Conservation (phyloP, 1,140 invertebrate genomes). For the Chironomus striatipennis region DNA sequence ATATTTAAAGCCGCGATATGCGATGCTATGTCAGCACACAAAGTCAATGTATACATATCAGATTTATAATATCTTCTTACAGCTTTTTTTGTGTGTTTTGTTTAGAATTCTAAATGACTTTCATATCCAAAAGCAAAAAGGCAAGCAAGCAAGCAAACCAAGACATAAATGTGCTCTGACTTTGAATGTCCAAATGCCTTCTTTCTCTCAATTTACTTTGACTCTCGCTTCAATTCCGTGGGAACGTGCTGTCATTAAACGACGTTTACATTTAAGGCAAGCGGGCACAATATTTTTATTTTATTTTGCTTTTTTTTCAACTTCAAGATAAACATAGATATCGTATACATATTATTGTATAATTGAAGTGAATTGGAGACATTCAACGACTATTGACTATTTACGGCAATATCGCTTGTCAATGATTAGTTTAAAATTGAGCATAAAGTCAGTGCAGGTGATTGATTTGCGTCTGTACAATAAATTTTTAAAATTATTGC, state of each 20-base stretch:
- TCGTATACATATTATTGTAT: background rate
- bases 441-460: background rate
- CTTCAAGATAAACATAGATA: slow-evolving; percentile 12
- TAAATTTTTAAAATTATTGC: too few species aligned
- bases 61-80: slow-evolving; percentile 17
- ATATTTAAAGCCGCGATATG: background rate
- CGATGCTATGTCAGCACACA: background rate
- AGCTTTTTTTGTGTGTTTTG: background rate
- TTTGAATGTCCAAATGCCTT: background rate
- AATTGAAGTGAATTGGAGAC: slow-evolving; percentile 1
- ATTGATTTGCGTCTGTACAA: background rate
- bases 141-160: background rate
- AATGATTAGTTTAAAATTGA: slow-evolving; percentile 20
- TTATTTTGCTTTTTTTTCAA: too few species aligned
- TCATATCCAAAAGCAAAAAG: background rate
- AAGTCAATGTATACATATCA: background rate
- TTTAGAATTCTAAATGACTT: background rate
- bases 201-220: slow-evolving; percentile 6
- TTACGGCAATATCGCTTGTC: background rate
- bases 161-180: background rate
- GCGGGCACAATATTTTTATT: background rate
- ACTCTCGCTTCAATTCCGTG: slow-evolving; percentile 16
- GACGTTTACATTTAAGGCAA: slow-evolving; percentile 2
- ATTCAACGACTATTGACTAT: slow-evolving; percentile 6
- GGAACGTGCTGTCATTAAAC: slow-evolving; percentile 20